phyloP scores from a whole-genome alignment of 2,797 vertebrate species.

The Mus spretus region DNA sequence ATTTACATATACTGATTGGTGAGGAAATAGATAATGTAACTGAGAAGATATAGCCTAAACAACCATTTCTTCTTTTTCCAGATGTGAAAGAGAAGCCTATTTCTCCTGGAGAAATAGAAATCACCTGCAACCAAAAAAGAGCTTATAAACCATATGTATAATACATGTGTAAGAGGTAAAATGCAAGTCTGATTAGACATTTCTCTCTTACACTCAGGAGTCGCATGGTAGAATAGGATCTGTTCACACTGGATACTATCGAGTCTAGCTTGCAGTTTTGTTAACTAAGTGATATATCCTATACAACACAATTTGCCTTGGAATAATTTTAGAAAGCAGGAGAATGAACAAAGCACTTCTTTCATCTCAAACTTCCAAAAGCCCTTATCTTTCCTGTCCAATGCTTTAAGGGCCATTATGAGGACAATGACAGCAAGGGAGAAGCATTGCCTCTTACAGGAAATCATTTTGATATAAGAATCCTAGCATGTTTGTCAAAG shows the following conservation, averaged over 20 bases:
- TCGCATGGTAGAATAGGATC: background rate
- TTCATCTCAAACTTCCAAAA: background rate
- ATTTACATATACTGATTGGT: rapidly evolving
- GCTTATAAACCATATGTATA: too few relatives aligned
- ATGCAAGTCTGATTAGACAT: background rate
- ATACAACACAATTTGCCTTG: background rate
- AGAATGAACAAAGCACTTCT: background rate
- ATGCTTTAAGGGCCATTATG: background rate
- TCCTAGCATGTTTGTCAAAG: background rate
- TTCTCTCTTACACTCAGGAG: background rate
- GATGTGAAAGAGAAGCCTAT: background rate
- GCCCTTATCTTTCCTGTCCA: background rate
- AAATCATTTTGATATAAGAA: background rate
- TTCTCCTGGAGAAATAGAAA: background rate
- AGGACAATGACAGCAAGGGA: background rate
- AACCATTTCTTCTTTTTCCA: rapidly evolving
- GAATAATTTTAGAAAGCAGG: slow-evolving; percentile 10
- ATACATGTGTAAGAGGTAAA: rapidly evolving
- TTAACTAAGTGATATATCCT: background rate
- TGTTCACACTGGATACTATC: background rate
- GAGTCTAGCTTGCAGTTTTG: background rate
- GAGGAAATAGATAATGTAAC: background rate
- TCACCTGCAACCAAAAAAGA: background rate
- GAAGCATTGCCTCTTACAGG: background rate
- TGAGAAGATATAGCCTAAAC: background rate